Evolutionary conservation across 2,113 vertebrate species (phyloP).

Genomic region (Fulica atra): DNA sequence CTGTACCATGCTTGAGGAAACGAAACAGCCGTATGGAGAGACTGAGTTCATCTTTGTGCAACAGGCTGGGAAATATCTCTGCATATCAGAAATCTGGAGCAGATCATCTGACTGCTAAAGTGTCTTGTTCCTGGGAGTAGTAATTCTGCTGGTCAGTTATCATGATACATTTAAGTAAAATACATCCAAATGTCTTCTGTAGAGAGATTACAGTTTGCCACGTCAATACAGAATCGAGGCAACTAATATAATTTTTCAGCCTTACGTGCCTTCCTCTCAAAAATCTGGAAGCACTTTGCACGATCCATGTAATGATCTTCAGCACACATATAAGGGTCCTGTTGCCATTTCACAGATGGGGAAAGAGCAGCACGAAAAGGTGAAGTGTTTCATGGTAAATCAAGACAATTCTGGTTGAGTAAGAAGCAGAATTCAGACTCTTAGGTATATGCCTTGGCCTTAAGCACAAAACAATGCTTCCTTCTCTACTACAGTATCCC

Average conservation of each 20-base stretch:
- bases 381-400: not conserved
- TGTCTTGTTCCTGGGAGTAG: not conserved
- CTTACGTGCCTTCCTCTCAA: conserved; percentile 3
- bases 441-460: not conserved
- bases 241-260: not conserved
- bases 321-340: not conserved
- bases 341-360: not conserved
- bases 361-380: not conserved
- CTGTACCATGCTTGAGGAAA: not conserved
- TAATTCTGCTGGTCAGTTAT: not conserved
- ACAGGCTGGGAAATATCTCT: not conserved
- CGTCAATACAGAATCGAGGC: not conserved
- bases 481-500: not conserved
- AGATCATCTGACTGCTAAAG: not conserved
- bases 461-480: not conserved
- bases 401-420: not conserved
- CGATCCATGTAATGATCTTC: not conserved
- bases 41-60: not conserved
- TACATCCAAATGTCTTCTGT: not conserved
- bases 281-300: conserved; percentile 32
- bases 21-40: not conserved
- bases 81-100: not conserved
- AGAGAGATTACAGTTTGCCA: not conserved
- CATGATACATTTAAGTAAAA: not conserved
- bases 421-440: not conserved